phyloP scores from a whole-genome alignment of 2,113 vertebrate genomes.

The Chloroceryle aenea region DNA sequence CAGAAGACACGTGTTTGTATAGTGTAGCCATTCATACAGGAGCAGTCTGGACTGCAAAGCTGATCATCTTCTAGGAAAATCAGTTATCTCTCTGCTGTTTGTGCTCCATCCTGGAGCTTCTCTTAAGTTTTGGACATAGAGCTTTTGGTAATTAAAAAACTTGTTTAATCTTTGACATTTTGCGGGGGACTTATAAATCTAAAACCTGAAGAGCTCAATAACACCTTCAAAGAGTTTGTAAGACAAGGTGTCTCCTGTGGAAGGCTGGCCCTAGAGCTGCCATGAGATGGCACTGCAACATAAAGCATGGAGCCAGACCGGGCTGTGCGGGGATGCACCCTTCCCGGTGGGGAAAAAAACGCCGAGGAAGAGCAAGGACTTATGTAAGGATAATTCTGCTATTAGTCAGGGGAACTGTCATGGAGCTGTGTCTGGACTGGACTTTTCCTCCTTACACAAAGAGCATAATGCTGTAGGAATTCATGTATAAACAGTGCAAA shows the following conservation, averaged over 20 bases:
- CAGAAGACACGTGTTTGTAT: neutral
- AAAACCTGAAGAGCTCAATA: neutral
- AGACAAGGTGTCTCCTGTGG: neutral
- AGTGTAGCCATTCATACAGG: neutral
- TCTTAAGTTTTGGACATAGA: neutral
- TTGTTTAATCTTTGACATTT: neutral
- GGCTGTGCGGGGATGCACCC: neutral
- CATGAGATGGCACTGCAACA: conserved; percentile 79
- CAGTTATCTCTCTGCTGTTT: neutral
- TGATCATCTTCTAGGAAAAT: neutral
- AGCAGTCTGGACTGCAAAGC: neutral
- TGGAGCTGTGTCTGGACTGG: neutral
- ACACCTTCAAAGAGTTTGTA: neutral
- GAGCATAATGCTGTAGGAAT: conserved; percentile 46
- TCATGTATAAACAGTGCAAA: conserved; percentile 19
- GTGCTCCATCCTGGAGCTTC: neutral
- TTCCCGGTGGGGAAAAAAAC: neutral
- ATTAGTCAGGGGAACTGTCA: conserved; percentile 16
- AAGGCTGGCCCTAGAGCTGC: conserved; percentile 21
- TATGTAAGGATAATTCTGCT: neutral
- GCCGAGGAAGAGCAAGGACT: neutral
- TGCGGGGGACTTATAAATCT: neutral
- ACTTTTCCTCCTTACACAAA: conserved; percentile 48
- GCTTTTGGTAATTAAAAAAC: neutral
- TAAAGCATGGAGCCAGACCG: conserved; percentile 35